Base-by-base conservation (phyloP, 2,888 invertebrate genomes). In the Trichacis sp. region DNA sequence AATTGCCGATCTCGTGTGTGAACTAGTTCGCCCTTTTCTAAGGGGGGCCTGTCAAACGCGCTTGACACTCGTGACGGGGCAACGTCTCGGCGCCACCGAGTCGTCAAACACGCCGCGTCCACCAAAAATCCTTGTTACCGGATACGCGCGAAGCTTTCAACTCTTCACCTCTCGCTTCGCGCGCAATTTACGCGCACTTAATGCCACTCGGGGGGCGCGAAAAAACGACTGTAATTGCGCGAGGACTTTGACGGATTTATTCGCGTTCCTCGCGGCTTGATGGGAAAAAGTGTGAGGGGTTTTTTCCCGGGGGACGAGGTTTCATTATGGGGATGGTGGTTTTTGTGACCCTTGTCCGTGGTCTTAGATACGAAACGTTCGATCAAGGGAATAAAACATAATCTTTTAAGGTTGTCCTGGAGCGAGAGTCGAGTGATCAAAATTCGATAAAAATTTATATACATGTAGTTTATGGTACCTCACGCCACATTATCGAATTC, bases 31-130 rank as follows among this genome's bases (percentile, higher is more conserved):
- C 59, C 55, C 67, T 67, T 60, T 24, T 24, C 8, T 24, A 57
- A n/a, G n/a, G n/a, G n/a, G 60, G 62, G 40, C 42, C 59, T 59
- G 68, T 68, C 64, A 61, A 64, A 68, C 48, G 24, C 18, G 51
- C 80, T 77, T 83, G 83, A 80, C 83, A 73, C 66, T 60, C 75
- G 65, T 65, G 78, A n/a, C n/a, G n/a, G n/a, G n/a, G n/a, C 70
- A 77, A 73, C 71, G 75, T 69, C 73, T 73, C 78, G 83, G 83
- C 83, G 83, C 83, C 83, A 78, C 72, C 66, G 75, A 72, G 78
- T 79, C 81, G 69, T 69, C 64, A 70, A 50, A 61, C 38, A 53
- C 38, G 61, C 64, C 68, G 64, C 56, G 45, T 47, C 48, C 45
- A 51, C 54, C 56, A 42, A 53, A 54, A 68, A 49, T 45, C 51